Evolutionary conservation across 2,888 invertebrate genomes (phyloP).

Genomic region (Noctua fimbriata): DNA sequence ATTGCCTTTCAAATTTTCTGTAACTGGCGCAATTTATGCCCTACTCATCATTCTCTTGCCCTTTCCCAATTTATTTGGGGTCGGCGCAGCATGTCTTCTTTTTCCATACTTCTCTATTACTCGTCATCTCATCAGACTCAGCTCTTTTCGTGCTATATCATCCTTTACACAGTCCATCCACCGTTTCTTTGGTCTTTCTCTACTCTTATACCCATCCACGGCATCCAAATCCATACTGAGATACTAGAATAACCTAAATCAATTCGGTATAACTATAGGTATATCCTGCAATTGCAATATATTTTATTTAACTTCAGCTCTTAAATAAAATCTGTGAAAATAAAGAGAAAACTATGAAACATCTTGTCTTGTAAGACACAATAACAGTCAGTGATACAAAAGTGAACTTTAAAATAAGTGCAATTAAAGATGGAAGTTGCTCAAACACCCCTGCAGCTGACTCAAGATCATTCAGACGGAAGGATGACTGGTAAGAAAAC

Average conservation of each 20-base stretch:
- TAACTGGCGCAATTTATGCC: no score
- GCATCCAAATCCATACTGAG: no score
- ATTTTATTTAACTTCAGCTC: neutral
- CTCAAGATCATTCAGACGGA: constrained; percentile 86
- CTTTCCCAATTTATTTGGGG: no score
- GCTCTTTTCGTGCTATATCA: no score
- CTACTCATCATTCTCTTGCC: no score
- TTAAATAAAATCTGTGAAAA: constrained; percentile 3
- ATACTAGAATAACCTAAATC: neutral
- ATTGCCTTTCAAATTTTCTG: no score
- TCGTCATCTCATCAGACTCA: no score
- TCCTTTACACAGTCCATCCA: no score
- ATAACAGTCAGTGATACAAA: constrained; percentile 30
- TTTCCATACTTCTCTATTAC: no score
- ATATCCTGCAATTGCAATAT: constrained; percentile 21
- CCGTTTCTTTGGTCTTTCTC: no score
- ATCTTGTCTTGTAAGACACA: constrained; percentile 1
- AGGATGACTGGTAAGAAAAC: constrained; percentile 80
- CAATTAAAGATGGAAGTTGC: constrained; percentile 85
- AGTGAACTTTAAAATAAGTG: constrained; percentile 39
- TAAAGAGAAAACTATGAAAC: constrained; percentile 30
- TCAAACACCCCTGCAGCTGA: constrained; percentile 85
- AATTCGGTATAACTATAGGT: constrained; percentile 10
- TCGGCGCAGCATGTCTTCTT: no score
- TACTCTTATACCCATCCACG: no score